Base-by-base conservation (phyloP, 2,888 invertebrate genomes). In the Sminthurides aquaticus region DNA sequence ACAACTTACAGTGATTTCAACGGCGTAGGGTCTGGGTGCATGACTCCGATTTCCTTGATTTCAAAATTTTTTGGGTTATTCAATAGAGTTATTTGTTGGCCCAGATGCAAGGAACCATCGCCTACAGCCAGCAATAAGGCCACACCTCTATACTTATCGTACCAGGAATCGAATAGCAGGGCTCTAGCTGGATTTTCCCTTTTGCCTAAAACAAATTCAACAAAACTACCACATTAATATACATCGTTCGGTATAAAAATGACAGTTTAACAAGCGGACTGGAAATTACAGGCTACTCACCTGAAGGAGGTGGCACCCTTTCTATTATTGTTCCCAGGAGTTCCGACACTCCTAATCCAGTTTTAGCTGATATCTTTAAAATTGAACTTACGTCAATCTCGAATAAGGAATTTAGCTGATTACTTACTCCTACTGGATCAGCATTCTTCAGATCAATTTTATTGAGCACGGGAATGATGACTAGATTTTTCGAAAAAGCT, bases 381-480 rank as follows among this genome's bases (percentile, higher is more conserved):
- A 95, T 85, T 57, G 85, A 84, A 0, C 83, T 78, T 1, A 86
- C 81, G 0, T 88, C 84, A 69, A 97, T 89, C 71, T 87, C 88
- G 79, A 98, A 97, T 20, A 97, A 79, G 1, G 84, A 83, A 63
- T 88, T 80, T 68, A 98, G 78, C 77, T 98, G 96, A 49, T 83
- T 80, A 71, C 85, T 84, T 0, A 94, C 92, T 75, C 83, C 83
- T 0, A 91, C 89, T 2, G 96, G 92, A 77, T 94, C 81, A 0
- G 96, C 95, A 78, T 89, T 85, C 74, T 92, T 91, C 62, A 98
- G 82, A 78, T 99, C 98, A 64, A 98, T 92, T 83, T 99, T 99
- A 80, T 98, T 99, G 43, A 99, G 81, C 0, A 94, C 93, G 0
- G 98, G 96, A 76, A 98, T 86, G 65, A 98, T 87, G 1, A 83